phyloP scores from a whole-genome alignment of 1,140 invertebrate genomes.

The Latrodectus geometricus region DNA sequence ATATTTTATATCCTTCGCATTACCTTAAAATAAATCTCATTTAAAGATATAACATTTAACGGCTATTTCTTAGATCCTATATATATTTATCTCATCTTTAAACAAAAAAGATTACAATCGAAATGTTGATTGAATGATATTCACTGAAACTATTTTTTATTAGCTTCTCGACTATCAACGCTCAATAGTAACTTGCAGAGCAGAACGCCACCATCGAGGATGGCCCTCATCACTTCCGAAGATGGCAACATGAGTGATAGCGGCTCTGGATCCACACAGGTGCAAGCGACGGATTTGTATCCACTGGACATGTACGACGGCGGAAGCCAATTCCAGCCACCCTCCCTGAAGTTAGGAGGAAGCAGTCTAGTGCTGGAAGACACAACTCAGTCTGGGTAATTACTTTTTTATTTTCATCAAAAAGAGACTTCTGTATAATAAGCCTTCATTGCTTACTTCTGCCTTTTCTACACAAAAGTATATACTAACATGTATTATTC shows the following conservation, averaged over 20 bases:
- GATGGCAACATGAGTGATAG: conserved; percentile 37
- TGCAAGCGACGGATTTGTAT: conserved; percentile 63
- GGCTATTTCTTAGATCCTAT: too few species aligned
- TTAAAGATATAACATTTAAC: too few species aligned
- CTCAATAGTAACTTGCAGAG: neutral
- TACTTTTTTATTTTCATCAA: neutral
- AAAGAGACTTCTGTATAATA: neutral
- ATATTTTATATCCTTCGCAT: too few species aligned
- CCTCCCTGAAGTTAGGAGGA: conserved; percentile 25
- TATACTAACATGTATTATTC: too few species aligned
- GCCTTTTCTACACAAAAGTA: too few species aligned
- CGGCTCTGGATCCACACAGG: conserved; percentile 55
- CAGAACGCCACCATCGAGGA: conserved; percentile 1
- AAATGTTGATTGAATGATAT: too few species aligned
- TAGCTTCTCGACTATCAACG: conserved; percentile 13
- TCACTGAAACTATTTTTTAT: neutral
- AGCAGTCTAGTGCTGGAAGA: conserved; percentile 17
- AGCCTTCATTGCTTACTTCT: too few species aligned
- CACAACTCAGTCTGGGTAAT: neutral
- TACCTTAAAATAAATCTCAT: too few species aligned
- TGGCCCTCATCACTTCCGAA: conserved; percentile 44
- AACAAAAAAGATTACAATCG: too few species aligned
- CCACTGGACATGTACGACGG: conserved; percentile 65
- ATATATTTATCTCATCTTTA: too few species aligned
- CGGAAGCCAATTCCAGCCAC: conserved; percentile 55